Percentiles rank a stretch among this genome's conserved stretches.
phyloP scores from a whole-genome alignment of 2,888 invertebrate genomes.

The Chymomyza caudatula region DNA sequence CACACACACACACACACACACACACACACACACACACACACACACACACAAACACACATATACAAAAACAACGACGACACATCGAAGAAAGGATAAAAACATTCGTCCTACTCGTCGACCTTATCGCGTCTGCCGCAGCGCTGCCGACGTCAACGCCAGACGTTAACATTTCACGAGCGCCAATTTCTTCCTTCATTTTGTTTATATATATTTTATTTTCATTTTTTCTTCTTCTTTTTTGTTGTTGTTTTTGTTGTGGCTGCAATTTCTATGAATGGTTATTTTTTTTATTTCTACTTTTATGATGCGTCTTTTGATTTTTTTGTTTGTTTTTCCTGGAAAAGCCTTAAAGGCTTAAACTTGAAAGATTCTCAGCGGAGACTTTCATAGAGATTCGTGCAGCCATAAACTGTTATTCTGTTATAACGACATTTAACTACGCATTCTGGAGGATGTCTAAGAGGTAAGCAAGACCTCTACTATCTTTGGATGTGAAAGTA shows the following conservation, averaged over 20 bases:
- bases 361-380: too few species aligned
- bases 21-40: slow-evolving; percentile 51
- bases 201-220: slow-evolving; percentile 44
- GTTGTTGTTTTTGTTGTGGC: slow-evolving; percentile 1
- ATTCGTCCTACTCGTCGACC: slow-evolving; percentile 34
- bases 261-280: too few species aligned
- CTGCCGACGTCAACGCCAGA: slow-evolving; percentile 26
- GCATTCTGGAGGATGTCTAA: too few species aligned
- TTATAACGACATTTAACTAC: too few species aligned
- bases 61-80: slow-evolving; percentile 40
- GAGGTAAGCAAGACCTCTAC: too few species aligned
- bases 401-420: too few species aligned
- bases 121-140: not conserved
- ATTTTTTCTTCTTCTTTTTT: slow-evolving; percentile 13
- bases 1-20: not conserved
- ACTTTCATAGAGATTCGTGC: too few species aligned
- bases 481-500: too few species aligned
- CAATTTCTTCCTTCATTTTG: slow-evolving; percentile 60
- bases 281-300: slow-evolving; percentile 24
- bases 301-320: too few species aligned
- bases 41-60: not conserved
- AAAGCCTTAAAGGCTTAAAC: too few species aligned
- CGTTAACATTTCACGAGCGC: slow-evolving; percentile 65
- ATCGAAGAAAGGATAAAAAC: slow-evolving; percentile 70
- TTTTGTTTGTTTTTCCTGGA: too few species aligned